Percentiles rank a stretch among this genome's conserved stretches.
phyloP scores from a whole-genome alignment of 2,888 invertebrate species.

The Drosophila leonis region DNA sequence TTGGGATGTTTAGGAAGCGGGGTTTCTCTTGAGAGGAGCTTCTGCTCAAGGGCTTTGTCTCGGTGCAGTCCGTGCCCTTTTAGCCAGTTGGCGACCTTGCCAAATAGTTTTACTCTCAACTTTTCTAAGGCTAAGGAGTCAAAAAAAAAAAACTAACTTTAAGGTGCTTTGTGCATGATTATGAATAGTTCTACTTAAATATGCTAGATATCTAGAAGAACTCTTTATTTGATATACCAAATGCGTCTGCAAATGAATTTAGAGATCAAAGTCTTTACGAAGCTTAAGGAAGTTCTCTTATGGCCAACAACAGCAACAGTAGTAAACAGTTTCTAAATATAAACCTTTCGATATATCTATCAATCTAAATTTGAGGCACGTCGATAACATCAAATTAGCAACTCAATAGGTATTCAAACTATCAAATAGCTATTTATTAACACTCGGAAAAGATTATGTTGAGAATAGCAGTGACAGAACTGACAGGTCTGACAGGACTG shows the following conservation, averaged over 20 bases:
- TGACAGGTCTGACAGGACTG: too few species aligned
- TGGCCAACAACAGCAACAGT: too few species aligned
- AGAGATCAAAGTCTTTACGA: too few species aligned
- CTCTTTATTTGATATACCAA: too few species aligned
- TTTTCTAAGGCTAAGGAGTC: neutral
- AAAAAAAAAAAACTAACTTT: too few species aligned
- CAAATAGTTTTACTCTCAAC: slow-evolving; percentile 43
- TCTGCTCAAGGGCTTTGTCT: too few species aligned
- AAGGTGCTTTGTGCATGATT: neutral
- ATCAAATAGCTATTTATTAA: too few species aligned
- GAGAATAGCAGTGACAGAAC: neutral
- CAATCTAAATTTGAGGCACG: neutral
- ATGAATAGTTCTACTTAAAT: neutral
- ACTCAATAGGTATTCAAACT: too few species aligned
- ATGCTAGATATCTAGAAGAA: neutral
- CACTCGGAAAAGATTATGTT: too few species aligned
- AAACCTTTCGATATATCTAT: neutral
- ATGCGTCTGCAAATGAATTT: too few species aligned
- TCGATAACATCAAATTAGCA: too few species aligned
- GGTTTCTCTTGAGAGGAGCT: neutral
- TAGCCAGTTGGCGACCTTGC: slow-evolving; percentile 32
- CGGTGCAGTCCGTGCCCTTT: neutral
- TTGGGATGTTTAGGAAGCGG: neutral
- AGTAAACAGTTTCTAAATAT: neutral
- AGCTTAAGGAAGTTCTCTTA: too few species aligned